Evolutionary conservation across 2,888 invertebrate species (phyloP), one percentile per base, ranked within the genome.

Genomic region (Drosophila colorata): DNA sequence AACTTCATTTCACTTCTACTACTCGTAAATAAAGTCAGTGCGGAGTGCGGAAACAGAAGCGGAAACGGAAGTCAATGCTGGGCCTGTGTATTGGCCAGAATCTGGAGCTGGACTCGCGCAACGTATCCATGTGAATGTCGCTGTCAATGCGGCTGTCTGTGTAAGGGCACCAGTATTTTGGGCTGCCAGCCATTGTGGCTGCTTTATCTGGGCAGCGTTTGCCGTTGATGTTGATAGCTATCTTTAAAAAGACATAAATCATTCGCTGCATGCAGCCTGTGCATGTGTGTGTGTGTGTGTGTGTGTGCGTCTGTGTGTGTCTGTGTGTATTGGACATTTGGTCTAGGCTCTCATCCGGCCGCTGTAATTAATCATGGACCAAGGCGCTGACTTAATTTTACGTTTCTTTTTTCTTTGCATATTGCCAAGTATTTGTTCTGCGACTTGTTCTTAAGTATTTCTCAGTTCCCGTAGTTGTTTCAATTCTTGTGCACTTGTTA

Each of bases 141-240:
- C 46, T 69, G 70, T 55, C 60, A 59, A 55, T 74, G 60, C 44
- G 16, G 37, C 28, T 47, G 47, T 16, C 6, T 23, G 13, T 13
- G 31, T n/a, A n/a, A 47, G 49, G 40, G 47, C 38, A 25, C 28
- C 46, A 67, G 33, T 66, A 40, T 66, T 66, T 67, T 31, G 16
- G 49, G 18, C 20, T 14, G 41, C 6, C 52, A 57, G 48, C 65
- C 79, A 85, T 85, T 81, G 88, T 76, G 80, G 70, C 74, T 52
- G 80, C 67, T 69, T 82, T 87, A 82, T 87, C 82, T 82, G 77
- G 55, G 58, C 76, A 65, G 51, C 83, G 73, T 74, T 86, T 82
- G 80, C 73, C 87, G 87, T 83, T 88, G 86, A 87, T 87, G 82
- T 88, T 82, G 82, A 83, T 83, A 88, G 74, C 88, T 88, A 83